These are phyloP conservation scores for Sceliomorpha sp. DNA, from an alignment of 2,888 invertebrate genomes.

Conservation along the genomic window DNA sequence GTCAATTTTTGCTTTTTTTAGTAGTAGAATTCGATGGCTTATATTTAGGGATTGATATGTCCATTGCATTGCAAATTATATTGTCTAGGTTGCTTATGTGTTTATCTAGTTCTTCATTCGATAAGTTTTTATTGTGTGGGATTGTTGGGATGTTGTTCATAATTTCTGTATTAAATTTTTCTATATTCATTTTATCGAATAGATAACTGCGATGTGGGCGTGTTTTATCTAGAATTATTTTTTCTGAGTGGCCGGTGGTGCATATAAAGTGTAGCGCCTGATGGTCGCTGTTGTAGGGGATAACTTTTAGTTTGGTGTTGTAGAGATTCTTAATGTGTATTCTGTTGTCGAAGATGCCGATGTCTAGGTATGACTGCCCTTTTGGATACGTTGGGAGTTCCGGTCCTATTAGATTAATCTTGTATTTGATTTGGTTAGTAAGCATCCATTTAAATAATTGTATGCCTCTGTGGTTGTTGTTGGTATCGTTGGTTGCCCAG, in stretches of 20 bases:
- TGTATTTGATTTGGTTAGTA: background rate
- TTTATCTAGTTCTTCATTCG: slow-evolving; percentile 4
- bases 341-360: slow-evolving; percentile 34
- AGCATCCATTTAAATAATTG: slow-evolving; percentile 8
- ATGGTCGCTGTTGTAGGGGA: slow-evolving; percentile 32
- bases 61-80: too few species aligned
- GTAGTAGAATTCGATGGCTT: too few species aligned
- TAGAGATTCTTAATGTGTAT: slow-evolving; percentile 7
- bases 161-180: background rate
- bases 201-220: background rate
- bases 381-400: slow-evolving; percentile 8
- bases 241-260: background rate
- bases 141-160: background rate
- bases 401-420: slow-evolving; percentile 3
- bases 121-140: slow-evolving; percentile 3
- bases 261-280: slow-evolving; percentile 1
- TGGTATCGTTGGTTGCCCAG: slow-evolving; percentile 17
- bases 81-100: too few species aligned
- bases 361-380: slow-evolving; percentile 28
- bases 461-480: slow-evolving; percentile 20
- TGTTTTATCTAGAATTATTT: background rate
- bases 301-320: background rate
- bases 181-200: slow-evolving; percentile 1
- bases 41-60: too few species aligned
- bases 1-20: too few species aligned